phyloP scores from a whole-genome alignment of 2,797 vertebrate genomes.

The Pangasius krempfi region DNA sequence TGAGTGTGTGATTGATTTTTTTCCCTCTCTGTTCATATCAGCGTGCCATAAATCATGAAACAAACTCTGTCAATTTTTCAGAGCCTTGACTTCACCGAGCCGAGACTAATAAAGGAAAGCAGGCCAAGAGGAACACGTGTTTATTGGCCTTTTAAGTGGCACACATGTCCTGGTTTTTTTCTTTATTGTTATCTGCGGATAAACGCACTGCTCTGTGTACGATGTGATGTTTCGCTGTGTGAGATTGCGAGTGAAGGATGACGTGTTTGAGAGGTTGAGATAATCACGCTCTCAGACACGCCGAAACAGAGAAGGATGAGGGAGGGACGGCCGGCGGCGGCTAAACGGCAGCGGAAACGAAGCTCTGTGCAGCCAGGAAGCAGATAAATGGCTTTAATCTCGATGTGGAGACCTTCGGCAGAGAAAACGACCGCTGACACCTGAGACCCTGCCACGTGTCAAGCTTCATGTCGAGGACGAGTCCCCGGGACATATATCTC shows the following conservation, averaged over 20 bases:
- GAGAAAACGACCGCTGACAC: slow-evolving; percentile 77
- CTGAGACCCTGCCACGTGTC: slow-evolving; percentile 76
- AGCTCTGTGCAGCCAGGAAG: slow-evolving; percentile 76
- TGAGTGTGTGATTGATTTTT: slow-evolving; percentile 13
- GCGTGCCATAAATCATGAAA: slow-evolving; percentile 30
- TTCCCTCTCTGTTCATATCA: slow-evolving; percentile 21
- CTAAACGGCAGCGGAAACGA: slow-evolving; percentile 76
- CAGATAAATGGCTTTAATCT: slow-evolving; percentile 83
- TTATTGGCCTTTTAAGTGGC: background rate
- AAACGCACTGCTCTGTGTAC: background rate
- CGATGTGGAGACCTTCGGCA: slow-evolving; percentile 71
- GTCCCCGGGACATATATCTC: slow-evolving; percentile 72
- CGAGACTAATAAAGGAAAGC: slow-evolving; percentile 21
- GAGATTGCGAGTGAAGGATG: background rate
- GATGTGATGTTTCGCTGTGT: background rate
- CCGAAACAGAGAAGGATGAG: slow-evolving; percentile 70
- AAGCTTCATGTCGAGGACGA: slow-evolving; percentile 61
- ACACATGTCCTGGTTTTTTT: background rate
- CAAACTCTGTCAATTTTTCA: background rate
- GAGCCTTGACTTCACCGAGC: background rate
- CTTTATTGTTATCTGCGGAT: background rate
- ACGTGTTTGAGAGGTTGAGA: slow-evolving; percentile 1
- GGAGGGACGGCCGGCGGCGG: slow-evolving; percentile 70
- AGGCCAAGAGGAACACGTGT: background rate
- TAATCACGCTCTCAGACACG: slow-evolving; percentile 56